Evolutionary conservation across 2,113 vertebrate genomes (phyloP).

Genomic region (Odontesthes bonariensis): DNA sequence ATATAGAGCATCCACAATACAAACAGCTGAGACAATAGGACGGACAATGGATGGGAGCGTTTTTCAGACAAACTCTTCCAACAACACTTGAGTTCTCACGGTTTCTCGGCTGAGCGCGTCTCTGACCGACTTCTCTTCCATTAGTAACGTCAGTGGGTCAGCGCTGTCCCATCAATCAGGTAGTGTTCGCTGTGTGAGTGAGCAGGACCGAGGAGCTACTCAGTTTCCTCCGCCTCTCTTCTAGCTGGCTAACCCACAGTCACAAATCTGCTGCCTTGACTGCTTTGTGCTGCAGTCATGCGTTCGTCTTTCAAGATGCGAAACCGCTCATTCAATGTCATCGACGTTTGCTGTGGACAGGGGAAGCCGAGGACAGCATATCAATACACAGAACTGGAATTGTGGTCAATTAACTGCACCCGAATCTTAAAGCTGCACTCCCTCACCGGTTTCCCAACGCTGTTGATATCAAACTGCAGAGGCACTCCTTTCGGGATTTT

Average conservation of each 20-base stretch:
- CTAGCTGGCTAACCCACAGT: conserved; percentile 89
- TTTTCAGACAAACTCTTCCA: conserved; percentile 19
- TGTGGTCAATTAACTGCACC: no score
- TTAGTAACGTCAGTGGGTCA: conserved; percentile 10
- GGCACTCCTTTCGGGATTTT: conserved; percentile 95
- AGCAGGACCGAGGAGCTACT: conserved; percentile 14
- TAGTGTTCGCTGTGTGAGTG: neutral
- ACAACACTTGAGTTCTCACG: conserved; percentile 19
- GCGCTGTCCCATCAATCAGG: conserved; percentile 6
- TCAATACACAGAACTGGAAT: neutral
- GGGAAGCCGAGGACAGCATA: neutral
- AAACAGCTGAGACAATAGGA: conserved; percentile 45
- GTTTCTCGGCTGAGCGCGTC: neutral
- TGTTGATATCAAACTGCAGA: conserved; percentile 96
- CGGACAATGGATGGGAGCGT: conserved; percentile 15
- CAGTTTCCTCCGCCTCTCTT: neutral
- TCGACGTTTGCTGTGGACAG: conserved; percentile 85
- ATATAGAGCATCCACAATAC: conserved; percentile 48
- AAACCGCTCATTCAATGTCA: conserved; percentile 95
- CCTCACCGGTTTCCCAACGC: conserved; percentile 93
- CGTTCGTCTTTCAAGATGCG: conserved; percentile 94
- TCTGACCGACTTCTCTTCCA: neutral
- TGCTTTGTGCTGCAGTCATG: conserved; percentile 75
- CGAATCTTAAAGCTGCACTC: neutral
- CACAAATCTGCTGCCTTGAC: conserved; percentile 92